phyloP scores from a whole-genome alignment of 2,113 vertebrate genomes.

The Origma solitaria region DNA sequence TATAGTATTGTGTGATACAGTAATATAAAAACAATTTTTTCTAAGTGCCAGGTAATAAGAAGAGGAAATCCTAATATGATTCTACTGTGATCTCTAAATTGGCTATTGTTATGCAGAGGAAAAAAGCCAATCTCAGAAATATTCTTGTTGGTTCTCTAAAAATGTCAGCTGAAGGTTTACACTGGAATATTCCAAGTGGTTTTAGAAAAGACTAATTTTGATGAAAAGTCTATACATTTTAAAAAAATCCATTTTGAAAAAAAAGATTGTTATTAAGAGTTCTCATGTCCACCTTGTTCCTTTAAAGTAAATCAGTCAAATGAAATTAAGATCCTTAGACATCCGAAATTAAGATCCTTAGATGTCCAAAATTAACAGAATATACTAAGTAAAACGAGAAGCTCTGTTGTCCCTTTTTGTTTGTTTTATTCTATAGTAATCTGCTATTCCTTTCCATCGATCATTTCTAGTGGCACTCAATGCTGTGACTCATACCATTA shows the following conservation, averaged over 20 bases:
- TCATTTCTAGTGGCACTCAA: not conserved
- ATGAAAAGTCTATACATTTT: not conserved
- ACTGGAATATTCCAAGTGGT: not conserved
- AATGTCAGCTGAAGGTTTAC: not conserved
- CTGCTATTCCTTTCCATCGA: not conserved
- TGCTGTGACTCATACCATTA: constrained; percentile 8
- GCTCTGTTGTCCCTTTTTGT: not conserved
- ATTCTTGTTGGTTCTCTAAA: not conserved
- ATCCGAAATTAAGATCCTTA: not conserved
- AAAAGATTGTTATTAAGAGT: not conserved
- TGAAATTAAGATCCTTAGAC: not conserved
- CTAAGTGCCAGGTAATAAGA: not conserved
- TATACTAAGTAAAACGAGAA: not conserved
- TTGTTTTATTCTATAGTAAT: not conserved
- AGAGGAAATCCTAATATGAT: not conserved
- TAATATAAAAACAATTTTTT: not conserved
- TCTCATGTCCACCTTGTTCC: not conserved
- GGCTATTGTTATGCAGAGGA: not conserved
- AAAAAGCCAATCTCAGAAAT: not conserved
- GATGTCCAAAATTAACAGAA: not conserved
- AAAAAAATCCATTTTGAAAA: not conserved
- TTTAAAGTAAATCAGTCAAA: not conserved
- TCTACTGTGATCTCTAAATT: not conserved
- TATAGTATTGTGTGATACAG: not conserved
- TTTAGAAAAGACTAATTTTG: not conserved